Evolutionary conservation across 2,113 vertebrate species (phyloP).

Genomic region (Corythoichthys intestinalis): DNA sequence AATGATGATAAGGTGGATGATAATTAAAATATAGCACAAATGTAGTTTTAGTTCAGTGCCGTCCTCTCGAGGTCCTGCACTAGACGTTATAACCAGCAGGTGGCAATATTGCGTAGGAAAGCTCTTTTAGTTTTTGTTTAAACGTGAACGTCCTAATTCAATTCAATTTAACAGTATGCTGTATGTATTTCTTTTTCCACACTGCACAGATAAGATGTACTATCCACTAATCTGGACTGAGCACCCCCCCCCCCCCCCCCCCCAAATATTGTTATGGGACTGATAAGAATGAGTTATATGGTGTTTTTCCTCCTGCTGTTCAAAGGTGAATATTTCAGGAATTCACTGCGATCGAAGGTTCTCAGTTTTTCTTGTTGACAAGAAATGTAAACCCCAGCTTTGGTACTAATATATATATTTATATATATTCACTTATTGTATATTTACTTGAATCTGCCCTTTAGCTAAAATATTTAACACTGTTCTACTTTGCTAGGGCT

Average conservation of each 20-base stretch:
- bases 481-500: background rate
- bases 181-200: background rate
- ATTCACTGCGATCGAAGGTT: conserved; percentile 6
- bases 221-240: background rate
- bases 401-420: background rate
- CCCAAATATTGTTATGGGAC: background rate
- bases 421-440: background rate
- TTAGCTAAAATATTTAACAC: conserved; percentile 25
- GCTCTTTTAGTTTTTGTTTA: background rate
- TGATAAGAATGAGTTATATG: background rate
- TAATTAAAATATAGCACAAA: too few species aligned
- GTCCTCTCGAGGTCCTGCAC: background rate
- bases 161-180: background rate
- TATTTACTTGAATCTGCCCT: conserved; percentile 18
- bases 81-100: conserved; percentile 17
- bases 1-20: too few species aligned
- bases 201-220: background rate
- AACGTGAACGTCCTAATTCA: background rate
- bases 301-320: background rate
- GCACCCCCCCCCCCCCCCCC: too few species aligned
- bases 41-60: background rate
- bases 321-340: conserved; percentile 11
- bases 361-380: conserved; percentile 36
- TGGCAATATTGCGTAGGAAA: conserved; percentile 18
- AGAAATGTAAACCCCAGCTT: conserved; percentile 2